phyloP scores from a whole-genome alignment of 2,888 invertebrate genomes.

The Teleiodes luculella region DNA sequence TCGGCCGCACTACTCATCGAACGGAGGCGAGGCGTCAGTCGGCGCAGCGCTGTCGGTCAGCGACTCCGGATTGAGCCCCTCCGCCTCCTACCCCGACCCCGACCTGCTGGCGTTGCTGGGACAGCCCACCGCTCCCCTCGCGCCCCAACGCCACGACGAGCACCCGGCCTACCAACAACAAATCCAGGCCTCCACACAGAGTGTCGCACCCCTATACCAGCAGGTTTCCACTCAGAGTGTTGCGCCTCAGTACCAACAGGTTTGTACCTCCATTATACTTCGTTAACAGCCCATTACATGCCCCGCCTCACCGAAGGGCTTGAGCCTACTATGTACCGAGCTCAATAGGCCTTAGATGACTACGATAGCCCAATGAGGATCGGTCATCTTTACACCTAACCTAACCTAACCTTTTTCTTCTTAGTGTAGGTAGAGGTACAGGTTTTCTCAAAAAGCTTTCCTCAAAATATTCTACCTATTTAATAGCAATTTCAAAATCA shows the following conservation, averaged over 20 bases:
- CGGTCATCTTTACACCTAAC: no score
- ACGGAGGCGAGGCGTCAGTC: slow-evolving; percentile 70
- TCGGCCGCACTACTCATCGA: slow-evolving; percentile 59
- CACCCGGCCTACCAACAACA: slow-evolving; percentile 46
- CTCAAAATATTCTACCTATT: no score
- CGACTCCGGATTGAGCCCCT: slow-evolving; percentile 48
- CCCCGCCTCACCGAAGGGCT: no score
- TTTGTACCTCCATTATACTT: no score
- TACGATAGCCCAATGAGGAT: no score
- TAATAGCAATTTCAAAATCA: no score
- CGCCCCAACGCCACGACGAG: slow-evolving; percentile 47
- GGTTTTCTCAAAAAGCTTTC: no score
- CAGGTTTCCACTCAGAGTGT: slow-evolving; percentile 48
- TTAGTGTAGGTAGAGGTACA: no score
- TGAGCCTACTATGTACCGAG: no score
- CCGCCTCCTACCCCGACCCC: slow-evolving; percentile 50
- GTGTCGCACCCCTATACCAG: slow-evolving; percentile 36
- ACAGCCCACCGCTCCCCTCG: slow-evolving; percentile 44
- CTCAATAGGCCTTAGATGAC: no score
- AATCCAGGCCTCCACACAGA: slow-evolving; percentile 26
- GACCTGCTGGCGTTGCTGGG: slow-evolving; percentile 58
- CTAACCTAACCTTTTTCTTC: no score
- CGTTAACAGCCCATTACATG: no score
- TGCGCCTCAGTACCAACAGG: slow-evolving; percentile 58
- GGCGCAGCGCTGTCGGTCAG: slow-evolving; percentile 70